Percentiles rank a stretch among this genome's conserved stretches.
phyloP scores from a whole-genome alignment of 2,797 vertebrate genomes.

The Scarus forsteni region DNA sequence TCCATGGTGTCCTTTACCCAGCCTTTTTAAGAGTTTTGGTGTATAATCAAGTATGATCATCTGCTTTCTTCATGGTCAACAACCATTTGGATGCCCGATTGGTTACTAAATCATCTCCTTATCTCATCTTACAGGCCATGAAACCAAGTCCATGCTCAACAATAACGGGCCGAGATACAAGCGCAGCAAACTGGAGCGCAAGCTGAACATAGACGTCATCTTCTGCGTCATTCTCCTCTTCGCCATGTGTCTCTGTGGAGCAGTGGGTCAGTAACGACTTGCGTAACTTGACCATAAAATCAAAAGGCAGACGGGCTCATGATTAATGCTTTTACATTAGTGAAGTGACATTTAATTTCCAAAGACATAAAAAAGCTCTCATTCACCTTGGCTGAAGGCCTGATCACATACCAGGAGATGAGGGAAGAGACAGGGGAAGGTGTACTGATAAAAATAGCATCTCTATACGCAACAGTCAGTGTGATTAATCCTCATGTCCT shows the following conservation, averaged over 20 bases:
- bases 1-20: neutral
- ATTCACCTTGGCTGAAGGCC: slow-evolving; percentile 49
- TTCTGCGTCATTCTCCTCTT: slow-evolving; percentile 91
- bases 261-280: slow-evolving; percentile 85
- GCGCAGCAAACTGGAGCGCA: slow-evolving; percentile 93
- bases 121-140: slow-evolving; percentile 86
- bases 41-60: too few species aligned
- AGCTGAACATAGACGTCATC: slow-evolving; percentile 90
- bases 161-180: slow-evolving; percentile 92
- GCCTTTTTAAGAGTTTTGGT: too few species aligned
- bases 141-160: slow-evolving; percentile 97
- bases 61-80: too few species aligned
- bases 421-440: slow-evolving; percentile 36
- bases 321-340: slow-evolving; percentile 54
- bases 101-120: slow-evolving; percentile 33
- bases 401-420: slow-evolving; percentile 23
- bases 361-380: slow-evolving; percentile 9
- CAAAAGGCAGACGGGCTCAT: slow-evolving; percentile 25
- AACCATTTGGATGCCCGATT: neutral
- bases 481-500: slow-evolving; percentile 72
- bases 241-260: slow-evolving; percentile 92
- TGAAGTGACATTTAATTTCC: slow-evolving; percentile 48
- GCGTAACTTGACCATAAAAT: slow-evolving; percentile 44
- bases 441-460: slow-evolving; percentile 64
- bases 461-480: slow-evolving; percentile 38